Evolutionary conservation across 2,888 invertebrate genomes (phyloP).

Genomic region (Drosophila demipolita): DNA sequence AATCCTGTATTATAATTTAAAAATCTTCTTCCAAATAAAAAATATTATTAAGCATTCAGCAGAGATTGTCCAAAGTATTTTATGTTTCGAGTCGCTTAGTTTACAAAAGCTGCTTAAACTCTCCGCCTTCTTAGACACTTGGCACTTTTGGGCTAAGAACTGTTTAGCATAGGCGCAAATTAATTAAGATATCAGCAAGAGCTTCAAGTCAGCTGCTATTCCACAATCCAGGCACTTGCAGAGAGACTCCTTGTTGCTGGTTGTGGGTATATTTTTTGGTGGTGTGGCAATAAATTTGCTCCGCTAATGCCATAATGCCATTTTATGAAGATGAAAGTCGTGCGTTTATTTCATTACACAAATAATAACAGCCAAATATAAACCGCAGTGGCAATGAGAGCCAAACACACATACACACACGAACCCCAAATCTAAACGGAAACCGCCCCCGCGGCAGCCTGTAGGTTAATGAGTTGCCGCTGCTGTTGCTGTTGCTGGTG

Average conservation of each 20-base stretch:
- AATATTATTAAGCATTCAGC: neutral
- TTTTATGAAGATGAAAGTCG: conserved; percentile 81
- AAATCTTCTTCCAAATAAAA: neutral
- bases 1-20: fast-evolving
- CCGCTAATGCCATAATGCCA: conserved; percentile 79
- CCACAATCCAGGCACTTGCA: neutral
- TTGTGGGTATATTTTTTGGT: conserved; percentile 19
- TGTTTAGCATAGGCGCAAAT: conserved; percentile 32
- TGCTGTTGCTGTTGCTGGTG: conserved; percentile 27
- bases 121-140: neutral
- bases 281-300: conserved; percentile 67
- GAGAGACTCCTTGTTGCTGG: neutral
- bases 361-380: conserved; percentile 77
- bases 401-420: neutral
- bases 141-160: conserved; percentile 12
- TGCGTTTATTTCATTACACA: conserved; percentile 82
- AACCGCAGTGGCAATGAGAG: conserved; percentile 65
- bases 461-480: conserved; percentile 68
- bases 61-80: neutral
- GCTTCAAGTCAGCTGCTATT: conserved; percentile 21
- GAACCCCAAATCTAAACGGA: neutral
- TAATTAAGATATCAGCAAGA: conserved; percentile 26
- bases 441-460: neutral
- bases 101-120: neutral
- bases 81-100: neutral